Evolutionary conservation across 2,113 vertebrate genomes (phyloP).

Genomic region (Menidia beryllina): DNA sequence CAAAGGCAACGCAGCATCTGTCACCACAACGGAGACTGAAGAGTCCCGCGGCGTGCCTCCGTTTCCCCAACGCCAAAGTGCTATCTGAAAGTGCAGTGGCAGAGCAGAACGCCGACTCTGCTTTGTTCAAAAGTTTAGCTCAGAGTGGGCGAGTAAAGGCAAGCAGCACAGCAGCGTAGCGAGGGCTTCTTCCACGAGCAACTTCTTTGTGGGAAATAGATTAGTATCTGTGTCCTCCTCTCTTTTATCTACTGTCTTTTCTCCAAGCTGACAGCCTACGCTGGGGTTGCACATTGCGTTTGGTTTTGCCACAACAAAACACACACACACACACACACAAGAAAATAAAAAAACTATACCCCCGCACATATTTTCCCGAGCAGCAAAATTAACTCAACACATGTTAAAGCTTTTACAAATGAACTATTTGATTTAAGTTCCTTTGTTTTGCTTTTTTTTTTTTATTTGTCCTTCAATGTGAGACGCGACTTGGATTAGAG

Average conservation of each 20-base stretch:
- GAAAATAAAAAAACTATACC: no score
- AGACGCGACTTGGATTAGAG: background rate
- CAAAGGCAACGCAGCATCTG: no score
- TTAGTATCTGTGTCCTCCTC: constrained; percentile 1
- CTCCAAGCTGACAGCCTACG: background rate
- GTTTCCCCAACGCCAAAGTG: background rate
- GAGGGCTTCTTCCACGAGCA: background rate
- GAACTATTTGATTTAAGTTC: background rate
- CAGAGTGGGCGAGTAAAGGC: background rate
- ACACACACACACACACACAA: background rate
- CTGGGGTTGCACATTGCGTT: constrained; percentile 15
- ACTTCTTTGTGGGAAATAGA: background rate
- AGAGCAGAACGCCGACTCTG: background rate
- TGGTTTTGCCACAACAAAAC: constrained; percentile 56
- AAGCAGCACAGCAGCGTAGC: no score
- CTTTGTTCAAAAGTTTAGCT: no score
- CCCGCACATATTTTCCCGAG: constrained; percentile 3
- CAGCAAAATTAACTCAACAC: background rate
- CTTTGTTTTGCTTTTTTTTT: background rate
- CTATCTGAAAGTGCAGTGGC: background rate
- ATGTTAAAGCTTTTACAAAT: background rate
- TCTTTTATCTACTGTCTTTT: background rate
- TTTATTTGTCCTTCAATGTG: background rate
- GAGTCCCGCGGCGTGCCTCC: background rate
- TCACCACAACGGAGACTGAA: no score